These are phyloP conservation scores for Ochotona princeps DNA, from an alignment of 2,113 vertebrate genomes.

Conservation along the genomic window DNA sequence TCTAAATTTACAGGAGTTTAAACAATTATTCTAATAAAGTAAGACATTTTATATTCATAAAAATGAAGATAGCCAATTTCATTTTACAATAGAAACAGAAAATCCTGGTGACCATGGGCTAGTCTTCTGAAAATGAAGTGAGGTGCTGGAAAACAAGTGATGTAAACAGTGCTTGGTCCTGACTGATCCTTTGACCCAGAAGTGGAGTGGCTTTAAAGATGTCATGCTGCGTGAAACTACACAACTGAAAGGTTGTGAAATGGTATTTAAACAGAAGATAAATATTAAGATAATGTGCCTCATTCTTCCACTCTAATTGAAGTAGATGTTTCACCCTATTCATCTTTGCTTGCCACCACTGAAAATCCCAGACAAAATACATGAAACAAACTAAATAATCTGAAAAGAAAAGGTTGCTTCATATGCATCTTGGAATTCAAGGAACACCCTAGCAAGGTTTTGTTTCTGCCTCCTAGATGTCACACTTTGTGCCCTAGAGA, in stretches of 20 bases:
- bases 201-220: not conserved
- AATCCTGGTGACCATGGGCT: not conserved
- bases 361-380: not conserved
- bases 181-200: not conserved
- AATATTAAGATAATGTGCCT: not conserved
- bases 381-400: not conserved
- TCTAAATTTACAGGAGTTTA: not conserved
- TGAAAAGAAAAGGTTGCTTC: not conserved
- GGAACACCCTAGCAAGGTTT: not conserved
- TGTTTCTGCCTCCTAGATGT: not conserved
- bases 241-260: not conserved
- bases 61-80: not conserved
- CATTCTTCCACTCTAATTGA: not conserved
- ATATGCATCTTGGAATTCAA: not conserved
- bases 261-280: not conserved
- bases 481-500: not conserved
- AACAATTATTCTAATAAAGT: not conserved
- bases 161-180: not conserved
- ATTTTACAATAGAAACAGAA: conserved; percentile 5
- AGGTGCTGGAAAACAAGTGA: not conserved
- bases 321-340: not conserved
- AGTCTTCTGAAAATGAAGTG: not conserved
- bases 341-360: not conserved
- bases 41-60: not conserved
- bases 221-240: not conserved